Percentiles rank a stretch among this genome's conserved stretches.
Evolutionary conservation across 2,113 vertebrate genomes (phyloP).

Genomic region (Ascaphus truei): DNA sequence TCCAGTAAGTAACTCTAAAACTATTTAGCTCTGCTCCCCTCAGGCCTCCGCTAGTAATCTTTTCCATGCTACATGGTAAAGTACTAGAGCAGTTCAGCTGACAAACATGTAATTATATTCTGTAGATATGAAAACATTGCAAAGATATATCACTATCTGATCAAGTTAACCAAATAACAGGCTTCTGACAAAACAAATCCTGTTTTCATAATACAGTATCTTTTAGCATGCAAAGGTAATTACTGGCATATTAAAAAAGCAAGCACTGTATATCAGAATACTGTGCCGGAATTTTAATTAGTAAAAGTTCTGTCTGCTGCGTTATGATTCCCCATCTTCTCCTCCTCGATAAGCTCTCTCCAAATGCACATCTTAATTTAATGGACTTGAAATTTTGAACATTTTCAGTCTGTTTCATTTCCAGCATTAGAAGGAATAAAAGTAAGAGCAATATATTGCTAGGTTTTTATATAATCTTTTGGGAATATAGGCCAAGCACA

Average conservation of each 20-base stretch:
- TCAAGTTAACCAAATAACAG: too few species aligned
- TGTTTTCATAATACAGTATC: background rate
- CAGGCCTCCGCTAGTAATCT: too few species aligned
- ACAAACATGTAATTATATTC: too few species aligned
- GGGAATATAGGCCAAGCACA: conserved; percentile 31
- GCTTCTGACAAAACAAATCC: background rate
- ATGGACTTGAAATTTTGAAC: conserved; percentile 40
- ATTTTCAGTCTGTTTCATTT: conserved; percentile 41
- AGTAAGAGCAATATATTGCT: conserved; percentile 42
- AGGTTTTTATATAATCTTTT: conserved; percentile 35
- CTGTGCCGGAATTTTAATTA: conserved; percentile 49
- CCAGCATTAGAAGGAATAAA: conserved; percentile 45
- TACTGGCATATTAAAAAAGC: background rate
- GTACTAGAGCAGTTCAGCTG: too few species aligned
- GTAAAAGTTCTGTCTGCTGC: conserved; percentile 27
- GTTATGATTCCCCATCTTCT: conserved; percentile 39
- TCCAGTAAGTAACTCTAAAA: too few species aligned
- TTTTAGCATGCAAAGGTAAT: background rate
- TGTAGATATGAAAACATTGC: too few species aligned
- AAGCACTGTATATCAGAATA: background rate
- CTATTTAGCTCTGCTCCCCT: too few species aligned
- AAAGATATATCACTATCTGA: too few species aligned
- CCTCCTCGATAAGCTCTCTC: conserved; percentile 41
- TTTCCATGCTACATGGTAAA: too few species aligned
- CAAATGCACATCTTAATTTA: conserved; percentile 42